Conservation (phyloP, 1,140 invertebrate species). For the Heliothis subflexa region DNA sequence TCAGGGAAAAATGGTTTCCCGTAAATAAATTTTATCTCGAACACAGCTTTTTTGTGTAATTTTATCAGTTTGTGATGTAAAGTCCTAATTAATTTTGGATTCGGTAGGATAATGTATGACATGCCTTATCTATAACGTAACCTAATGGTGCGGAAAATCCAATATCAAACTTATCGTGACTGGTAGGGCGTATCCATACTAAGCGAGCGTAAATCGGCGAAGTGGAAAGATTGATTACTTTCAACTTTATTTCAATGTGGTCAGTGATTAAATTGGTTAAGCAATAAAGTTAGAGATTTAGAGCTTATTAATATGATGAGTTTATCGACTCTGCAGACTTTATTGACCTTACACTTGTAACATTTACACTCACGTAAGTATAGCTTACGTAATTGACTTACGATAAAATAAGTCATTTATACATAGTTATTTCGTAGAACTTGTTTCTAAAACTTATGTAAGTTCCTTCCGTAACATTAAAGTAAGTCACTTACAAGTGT, state of each 20-base stretch:
- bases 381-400: too few relatives aligned
- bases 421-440: too few relatives aligned
- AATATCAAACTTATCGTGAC: slow-evolving; percentile 23
- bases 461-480: too few relatives aligned
- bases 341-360: neutral
- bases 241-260: neutral
- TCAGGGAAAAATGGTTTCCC: too few relatives aligned
- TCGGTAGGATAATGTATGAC: slow-evolving; percentile 1
- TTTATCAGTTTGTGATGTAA: neutral
- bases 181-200: neutral
- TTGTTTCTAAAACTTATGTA: too few relatives aligned
- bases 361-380: neutral
- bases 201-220: neutral
- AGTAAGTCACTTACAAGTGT: too few relatives aligned
- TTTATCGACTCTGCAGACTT: neutral
- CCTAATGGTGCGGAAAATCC: slow-evolving; percentile 7
- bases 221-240: neutral
- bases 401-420: too few relatives aligned
- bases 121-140: neutral
- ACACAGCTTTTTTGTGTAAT: slow-evolving; percentile 8
- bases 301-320: too few relatives aligned
- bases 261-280: neutral
- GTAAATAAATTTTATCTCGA: neutral
- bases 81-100: neutral
- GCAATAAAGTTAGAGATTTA: too few relatives aligned